Evolutionary conservation across 92 coral and sea anemone species (phyloP).

Genomic region (Diadumene lineata): DNA sequence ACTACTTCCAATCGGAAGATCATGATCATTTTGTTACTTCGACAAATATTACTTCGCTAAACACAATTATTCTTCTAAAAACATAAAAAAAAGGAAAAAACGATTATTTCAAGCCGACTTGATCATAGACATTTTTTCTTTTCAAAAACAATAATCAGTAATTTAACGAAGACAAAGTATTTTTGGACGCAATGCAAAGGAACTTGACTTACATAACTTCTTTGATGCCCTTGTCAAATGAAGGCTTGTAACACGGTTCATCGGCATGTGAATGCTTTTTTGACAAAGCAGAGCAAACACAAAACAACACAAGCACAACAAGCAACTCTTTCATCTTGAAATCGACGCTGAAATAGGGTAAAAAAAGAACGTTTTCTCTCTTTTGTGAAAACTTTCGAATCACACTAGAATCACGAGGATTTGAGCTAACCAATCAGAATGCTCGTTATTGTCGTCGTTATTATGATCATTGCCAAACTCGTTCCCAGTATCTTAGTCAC

Average conservation of each 20-base stretch:
- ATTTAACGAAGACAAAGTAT: not conserved
- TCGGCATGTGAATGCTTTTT: slow-evolving; percentile 9
- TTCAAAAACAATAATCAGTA: too few species aligned
- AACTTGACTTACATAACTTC: slow-evolving; percentile 77
- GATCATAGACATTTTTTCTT: not conserved
- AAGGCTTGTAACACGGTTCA: slow-evolving; percentile 67
- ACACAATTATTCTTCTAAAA: too few species aligned
- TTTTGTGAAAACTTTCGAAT: not conserved
- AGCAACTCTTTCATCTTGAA: slow-evolving; percentile 20
- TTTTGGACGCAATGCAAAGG: not conserved
- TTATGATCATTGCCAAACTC: not conserved
- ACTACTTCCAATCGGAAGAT: too few species aligned
- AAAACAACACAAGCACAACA: slow-evolving; percentile 17
- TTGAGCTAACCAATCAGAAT: slow-evolving; percentile 1
- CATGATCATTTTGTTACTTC: too few species aligned
- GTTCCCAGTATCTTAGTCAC: slow-evolving; percentile 5
- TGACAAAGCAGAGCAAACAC: slow-evolving; percentile 33
- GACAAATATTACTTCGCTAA: too few species aligned
- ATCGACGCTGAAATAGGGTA: not conserved
- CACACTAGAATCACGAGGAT: slow-evolving; percentile 6
- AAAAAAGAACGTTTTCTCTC: not conserved
- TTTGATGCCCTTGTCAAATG: slow-evolving; percentile 52
- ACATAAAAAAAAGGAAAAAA: too few species aligned
- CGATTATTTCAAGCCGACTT: too few species aligned
- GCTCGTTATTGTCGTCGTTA: not conserved